These are phyloP conservation scores for Macaria notata DNA, from an alignment of 2,888 invertebrate species.

Conservation along the genomic window DNA sequence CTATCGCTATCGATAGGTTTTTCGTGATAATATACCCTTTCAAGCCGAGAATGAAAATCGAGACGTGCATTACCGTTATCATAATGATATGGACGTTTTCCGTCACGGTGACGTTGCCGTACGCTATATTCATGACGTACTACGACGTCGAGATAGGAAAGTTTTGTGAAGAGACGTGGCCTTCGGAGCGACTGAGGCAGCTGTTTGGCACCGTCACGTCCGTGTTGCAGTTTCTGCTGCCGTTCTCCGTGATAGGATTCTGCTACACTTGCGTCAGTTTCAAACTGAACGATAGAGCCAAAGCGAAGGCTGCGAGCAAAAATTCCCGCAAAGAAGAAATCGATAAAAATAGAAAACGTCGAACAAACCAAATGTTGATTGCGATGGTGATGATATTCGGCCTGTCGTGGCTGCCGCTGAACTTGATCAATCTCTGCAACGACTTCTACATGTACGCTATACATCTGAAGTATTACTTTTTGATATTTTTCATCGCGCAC, in stretches of 20 bases:
- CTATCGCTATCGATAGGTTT: slow-evolving; percentile 98
- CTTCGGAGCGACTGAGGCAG: slow-evolving; percentile 88
- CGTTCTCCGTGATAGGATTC: slow-evolving; percentile 96
- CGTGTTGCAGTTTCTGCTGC: slow-evolving; percentile 95
- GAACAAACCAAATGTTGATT: slow-evolving; percentile 98
- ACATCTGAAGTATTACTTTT: slow-evolving; percentile 90
- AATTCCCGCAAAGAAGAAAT: slow-evolving; percentile 94
- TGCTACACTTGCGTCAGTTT: slow-evolving; percentile 97
- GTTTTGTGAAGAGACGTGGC: slow-evolving; percentile 96
- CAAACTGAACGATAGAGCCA: slow-evolving; percentile 91
- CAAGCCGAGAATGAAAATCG: slow-evolving; percentile 94
- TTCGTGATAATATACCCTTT: slow-evolving; percentile 99
- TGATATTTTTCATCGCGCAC: slow-evolving; percentile 95
- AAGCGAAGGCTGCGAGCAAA: slow-evolving; percentile 91
- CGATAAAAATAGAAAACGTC: slow-evolving; percentile 93
- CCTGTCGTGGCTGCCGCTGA: slow-evolving; percentile 97
- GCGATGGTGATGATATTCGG: slow-evolving; percentile 98
- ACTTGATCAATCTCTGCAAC: slow-evolving; percentile 92
- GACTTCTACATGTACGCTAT: slow-evolving; percentile 89
- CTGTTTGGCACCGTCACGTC: slow-evolving; percentile 94
- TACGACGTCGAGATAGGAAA: slow-evolving; percentile 68
- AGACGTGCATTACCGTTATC: slow-evolving; percentile 92
- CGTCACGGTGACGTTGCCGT: slow-evolving; percentile 93
- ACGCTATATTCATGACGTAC: slow-evolving; percentile 91
- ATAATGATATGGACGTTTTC: slow-evolving; percentile 95